Evolutionary conservation across 2,888 invertebrate species (phyloP), one percentile per base, ranked within the genome.

Genomic region (Eupithecia insigniata): DNA sequence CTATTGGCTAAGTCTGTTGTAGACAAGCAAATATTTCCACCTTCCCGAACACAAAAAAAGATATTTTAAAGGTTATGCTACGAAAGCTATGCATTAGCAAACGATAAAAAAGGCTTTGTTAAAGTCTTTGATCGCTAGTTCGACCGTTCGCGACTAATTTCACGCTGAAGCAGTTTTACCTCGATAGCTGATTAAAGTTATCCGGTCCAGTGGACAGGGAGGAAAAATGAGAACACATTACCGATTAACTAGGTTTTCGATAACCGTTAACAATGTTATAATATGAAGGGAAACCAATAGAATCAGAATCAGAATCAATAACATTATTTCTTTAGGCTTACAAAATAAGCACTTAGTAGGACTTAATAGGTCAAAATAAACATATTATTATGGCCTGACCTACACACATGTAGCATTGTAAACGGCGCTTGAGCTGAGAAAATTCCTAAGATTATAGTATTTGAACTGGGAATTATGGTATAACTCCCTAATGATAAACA

Each of bases 141-240:
- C 36, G 64, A 26, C 88, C 87, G 87, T 90, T 89, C 84, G 82
- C 85, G 86, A 88, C 87, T 88, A 86, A 87, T 90, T 90, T 87
- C 85, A 87, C 85, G 87, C 84, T 86, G 76, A 85, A 84, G 80
- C 83, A 84, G 85, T 88, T 79, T 89, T 88, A 87, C 83, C 85
- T 88, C 89, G 83, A 85, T 85, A 87, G 86, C 85, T 85, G 89
- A 91, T 90, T 89, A 89, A 90, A 89, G 87, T 87, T 87, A 87
- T 84, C 83, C 87, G 86, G 81, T 86, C 84, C 82, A 80, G 77
- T 89, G 88, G 83, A 80, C 85, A 79, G 84, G 77, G 81, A 80
- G 79, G 83, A 79, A 82, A 85, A 86, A 88, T 82, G 82, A 86
- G 85, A 69, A 69, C 88, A 71, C 60, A 51, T 68, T 66, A 60